Conservation (phyloP, 2,113 vertebrate species). For the Triplophysa tibetana region DNA sequence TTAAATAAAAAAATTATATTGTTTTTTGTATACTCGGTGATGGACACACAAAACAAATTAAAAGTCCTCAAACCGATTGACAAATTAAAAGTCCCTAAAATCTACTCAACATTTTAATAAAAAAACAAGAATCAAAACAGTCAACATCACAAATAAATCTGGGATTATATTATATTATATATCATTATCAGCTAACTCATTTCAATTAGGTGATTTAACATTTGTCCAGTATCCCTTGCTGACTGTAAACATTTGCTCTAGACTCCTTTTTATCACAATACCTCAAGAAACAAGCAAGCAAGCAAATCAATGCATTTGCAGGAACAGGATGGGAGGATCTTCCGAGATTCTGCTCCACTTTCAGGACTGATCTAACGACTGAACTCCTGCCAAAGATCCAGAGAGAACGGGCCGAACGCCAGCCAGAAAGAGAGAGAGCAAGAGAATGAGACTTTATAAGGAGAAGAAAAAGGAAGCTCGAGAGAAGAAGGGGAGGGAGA, state of each 20-base stretch:
- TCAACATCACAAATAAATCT: too few relatives aligned
- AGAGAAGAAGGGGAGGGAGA: constrained; percentile 21
- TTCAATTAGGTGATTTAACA: too few relatives aligned
- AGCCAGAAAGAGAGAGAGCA: neutral
- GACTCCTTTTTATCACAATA: neutral
- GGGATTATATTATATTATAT: too few relatives aligned
- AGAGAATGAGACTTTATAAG: constrained; percentile 30
- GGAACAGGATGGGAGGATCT: neutral
- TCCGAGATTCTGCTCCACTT: constrained; percentile 29
- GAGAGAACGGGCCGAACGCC: neutral
- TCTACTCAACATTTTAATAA: too few relatives aligned
- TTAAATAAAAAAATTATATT: too few relatives aligned
- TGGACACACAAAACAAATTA: too few relatives aligned
- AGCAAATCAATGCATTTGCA: neutral
- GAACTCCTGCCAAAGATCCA: constrained; percentile 17
- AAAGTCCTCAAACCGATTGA: too few relatives aligned
- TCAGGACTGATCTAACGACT: constrained; percentile 47
- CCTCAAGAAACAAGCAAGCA: neutral
- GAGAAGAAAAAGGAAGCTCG: constrained; percentile 25
- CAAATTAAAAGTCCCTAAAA: too few relatives aligned
- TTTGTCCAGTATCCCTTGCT: too few relatives aligned
- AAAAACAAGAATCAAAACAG: too few relatives aligned
- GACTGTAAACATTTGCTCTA: neutral
- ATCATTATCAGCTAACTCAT: too few relatives aligned
- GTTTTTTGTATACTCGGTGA: too few relatives aligned